Evolutionary conservation across 1,140 invertebrate species (phyloP).

Genomic region (Agraylea sexmaculata): DNA sequence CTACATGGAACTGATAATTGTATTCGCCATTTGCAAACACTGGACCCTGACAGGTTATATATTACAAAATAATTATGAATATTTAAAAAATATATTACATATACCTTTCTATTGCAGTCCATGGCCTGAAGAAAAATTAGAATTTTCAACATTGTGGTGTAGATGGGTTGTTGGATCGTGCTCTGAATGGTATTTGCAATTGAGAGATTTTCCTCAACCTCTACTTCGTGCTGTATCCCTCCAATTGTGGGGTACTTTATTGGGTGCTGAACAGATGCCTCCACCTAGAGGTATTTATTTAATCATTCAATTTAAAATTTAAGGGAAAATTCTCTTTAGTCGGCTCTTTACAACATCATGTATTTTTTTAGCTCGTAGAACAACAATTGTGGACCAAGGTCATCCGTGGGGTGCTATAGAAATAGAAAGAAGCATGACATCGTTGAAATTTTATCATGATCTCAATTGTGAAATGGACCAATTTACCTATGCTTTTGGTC

Average conservation of each 20-base stretch:
- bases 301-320: not conserved
- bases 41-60: conserved; percentile 59
- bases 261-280: conserved; percentile 80
- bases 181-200: conserved; percentile 71
- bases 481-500: conserved; percentile 87
- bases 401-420: conserved; percentile 60
- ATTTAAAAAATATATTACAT: not conserved
- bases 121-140: conserved; percentile 81
- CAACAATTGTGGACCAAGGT: conserved; percentile 58
- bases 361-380: conserved; percentile 49
- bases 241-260: conserved; percentile 77
- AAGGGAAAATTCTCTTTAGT: too few relatives aligned
- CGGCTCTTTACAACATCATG: conserved; percentile 6
- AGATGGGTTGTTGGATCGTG: conserved; percentile 70
- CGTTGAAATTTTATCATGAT: conserved; percentile 96
- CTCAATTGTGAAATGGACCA: conserved; percentile 87
- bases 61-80: not conserved
- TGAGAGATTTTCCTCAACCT: conserved; percentile 94
- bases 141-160: conserved; percentile 91
- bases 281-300: conserved; percentile 52
- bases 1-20: conserved; percentile 76
- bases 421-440: conserved; percentile 79
- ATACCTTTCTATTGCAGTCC: conserved; percentile 42
- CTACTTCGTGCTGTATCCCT: conserved; percentile 72
- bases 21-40: conserved; percentile 56